A percentile compares a stretch with the other conserved stretches of the same genome.
These are phyloP conservation scores for Nanorana parkeri DNA, from an alignment of 2,113 vertebrate species.

Conservation along the genomic window DNA sequence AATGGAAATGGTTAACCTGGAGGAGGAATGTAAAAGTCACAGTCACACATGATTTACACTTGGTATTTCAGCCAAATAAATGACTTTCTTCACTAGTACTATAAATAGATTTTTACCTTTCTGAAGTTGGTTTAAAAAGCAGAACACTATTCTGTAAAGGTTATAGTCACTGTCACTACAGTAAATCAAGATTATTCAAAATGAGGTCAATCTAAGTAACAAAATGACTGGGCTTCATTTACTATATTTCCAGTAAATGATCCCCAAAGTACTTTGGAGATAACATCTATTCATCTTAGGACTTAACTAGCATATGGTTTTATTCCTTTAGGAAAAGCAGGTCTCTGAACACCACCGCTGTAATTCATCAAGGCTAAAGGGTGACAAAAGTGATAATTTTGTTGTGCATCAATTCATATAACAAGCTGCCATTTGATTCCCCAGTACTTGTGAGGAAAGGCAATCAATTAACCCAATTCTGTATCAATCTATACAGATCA, in stretches of 20 bases:
- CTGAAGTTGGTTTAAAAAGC: slow-evolving; percentile 26
- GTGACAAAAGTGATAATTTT: slow-evolving; percentile 48
- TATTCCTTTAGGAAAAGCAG: slow-evolving; percentile 42
- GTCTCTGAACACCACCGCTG: slow-evolving; percentile 28
- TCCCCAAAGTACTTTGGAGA: slow-evolving; percentile 42
- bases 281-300: slow-evolving; percentile 48
- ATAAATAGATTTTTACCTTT: slow-evolving; percentile 32
- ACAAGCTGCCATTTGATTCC: slow-evolving; percentile 15
- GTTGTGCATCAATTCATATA: slow-evolving; percentile 46
- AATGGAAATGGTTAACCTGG: slow-evolving; percentile 2
- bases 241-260: slow-evolving; percentile 37
- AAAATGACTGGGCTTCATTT: slow-evolving; percentile 33
- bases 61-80: slow-evolving; percentile 29
- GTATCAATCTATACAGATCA: neutral
- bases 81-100: slow-evolving; percentile 23
- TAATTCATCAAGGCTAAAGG: slow-evolving; percentile 54
- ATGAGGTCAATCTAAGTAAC: slow-evolving; percentile 13
- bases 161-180: slow-evolving; percentile 8
- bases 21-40: slow-evolving; percentile 27
- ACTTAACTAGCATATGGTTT: slow-evolving; percentile 34
- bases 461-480: slow-evolving; percentile 37
- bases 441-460: neutral
- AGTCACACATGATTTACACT: slow-evolving; percentile 34
- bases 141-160: neutral
- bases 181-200: slow-evolving; percentile 46